These are phyloP conservation scores for Penelope pileata DNA, from an alignment of 2,113 vertebrate species.

Conservation along the genomic window DNA sequence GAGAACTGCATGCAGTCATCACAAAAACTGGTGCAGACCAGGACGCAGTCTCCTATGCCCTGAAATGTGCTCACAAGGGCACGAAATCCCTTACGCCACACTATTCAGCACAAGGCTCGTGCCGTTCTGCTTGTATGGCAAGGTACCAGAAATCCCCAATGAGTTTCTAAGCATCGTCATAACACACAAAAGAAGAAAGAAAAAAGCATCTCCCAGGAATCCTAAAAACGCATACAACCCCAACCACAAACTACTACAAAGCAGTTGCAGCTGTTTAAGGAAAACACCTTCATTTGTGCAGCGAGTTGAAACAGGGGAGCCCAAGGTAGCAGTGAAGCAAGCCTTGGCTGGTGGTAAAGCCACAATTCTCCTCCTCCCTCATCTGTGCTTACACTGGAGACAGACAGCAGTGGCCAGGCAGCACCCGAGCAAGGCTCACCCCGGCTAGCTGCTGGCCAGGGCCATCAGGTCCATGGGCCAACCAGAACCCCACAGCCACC, in stretches of 20 bases:
- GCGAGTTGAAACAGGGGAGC: neutral
- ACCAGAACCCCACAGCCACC: neutral
- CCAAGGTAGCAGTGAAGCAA: neutral
- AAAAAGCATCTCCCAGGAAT: neutral
- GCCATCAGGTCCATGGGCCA: no score
- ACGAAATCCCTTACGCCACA: neutral
- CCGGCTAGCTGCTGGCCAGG: neutral
- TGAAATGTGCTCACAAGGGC: neutral
- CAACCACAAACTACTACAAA: neutral
- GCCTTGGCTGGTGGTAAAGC: rapidly evolving
- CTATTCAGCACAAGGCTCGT: neutral
- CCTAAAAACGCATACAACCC: neutral
- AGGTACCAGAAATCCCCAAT: neutral
- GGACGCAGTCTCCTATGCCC: rapidly evolving
- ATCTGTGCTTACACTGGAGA: neutral
- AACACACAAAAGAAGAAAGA: neutral
- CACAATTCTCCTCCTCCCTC: neutral
- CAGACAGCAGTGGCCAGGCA: neutral
- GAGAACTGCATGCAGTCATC: neutral
- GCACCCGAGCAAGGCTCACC: neutral
- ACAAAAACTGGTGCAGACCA: neutral
- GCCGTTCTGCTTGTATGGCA: neutral
- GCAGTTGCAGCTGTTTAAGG: neutral
- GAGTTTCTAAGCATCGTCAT: neutral
- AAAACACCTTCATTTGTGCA: neutral